phyloP scores from a whole-genome alignment of 2,888 invertebrate species.

The Caenorhabditis sp. region DNA sequence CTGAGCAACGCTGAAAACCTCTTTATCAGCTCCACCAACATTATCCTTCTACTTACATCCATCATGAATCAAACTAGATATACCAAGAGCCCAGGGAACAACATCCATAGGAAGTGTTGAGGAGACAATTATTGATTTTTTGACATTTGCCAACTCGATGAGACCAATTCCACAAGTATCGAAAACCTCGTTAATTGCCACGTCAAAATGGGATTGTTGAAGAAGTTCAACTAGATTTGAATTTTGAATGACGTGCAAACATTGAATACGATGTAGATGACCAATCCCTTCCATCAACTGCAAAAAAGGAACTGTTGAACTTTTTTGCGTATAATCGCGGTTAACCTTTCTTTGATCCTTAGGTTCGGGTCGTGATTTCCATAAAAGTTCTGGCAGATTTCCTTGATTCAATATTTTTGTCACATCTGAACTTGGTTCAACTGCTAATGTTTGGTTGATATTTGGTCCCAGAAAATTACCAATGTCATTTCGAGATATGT shows the following conservation, averaged over 20 bases:
- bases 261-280: constrained; percentile 33
- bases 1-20: constrained; percentile 32
- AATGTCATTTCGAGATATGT: constrained; percentile 29
- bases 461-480: constrained; percentile 18
- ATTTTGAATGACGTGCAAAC: constrained; percentile 31
- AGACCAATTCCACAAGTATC: constrained; percentile 48
- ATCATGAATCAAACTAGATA: constrained; percentile 26
- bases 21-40: too few species aligned
- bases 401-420: constrained; percentile 16
- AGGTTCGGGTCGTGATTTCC: constrained; percentile 33
- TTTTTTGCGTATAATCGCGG: not conserved
- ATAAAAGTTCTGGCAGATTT: constrained; percentile 21
- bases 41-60: constrained; percentile 22
- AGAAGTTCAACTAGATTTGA: constrained; percentile 27
- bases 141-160: constrained; percentile 26
- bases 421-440: constrained; percentile 28
- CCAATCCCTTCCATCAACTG: constrained; percentile 43
- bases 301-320: not conserved
- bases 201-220: constrained; percentile 29
- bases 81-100: constrained; percentile 34
- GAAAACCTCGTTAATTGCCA: constrained; percentile 48
- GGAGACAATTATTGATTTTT: constrained; percentile 44
- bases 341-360: constrained; percentile 28
- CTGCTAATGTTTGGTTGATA: constrained; percentile 18
- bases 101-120: constrained; percentile 47